These are phyloP conservation scores for Hystrix brachyura DNA, from an alignment of 2,113 vertebrate genomes.

Conservation along the genomic window DNA sequence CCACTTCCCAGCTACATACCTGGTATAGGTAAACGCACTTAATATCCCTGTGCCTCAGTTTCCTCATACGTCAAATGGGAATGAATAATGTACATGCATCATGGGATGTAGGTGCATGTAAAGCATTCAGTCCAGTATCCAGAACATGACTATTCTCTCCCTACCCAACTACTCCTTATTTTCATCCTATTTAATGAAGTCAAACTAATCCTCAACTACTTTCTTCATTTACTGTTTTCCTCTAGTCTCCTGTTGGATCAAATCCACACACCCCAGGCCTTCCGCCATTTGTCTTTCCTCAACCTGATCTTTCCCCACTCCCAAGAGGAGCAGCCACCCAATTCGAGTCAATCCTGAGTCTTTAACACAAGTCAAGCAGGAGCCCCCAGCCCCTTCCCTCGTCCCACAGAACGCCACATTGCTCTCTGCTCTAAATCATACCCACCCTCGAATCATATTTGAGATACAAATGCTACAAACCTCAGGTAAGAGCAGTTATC, in stretches of 20 bases:
- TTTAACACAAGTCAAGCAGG: not conserved
- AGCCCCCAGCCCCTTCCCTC: not conserved
- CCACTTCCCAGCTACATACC: not conserved
- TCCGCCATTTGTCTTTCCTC: not conserved
- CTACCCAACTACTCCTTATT: not conserved
- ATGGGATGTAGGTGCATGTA: not conserved
- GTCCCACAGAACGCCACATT: not conserved
- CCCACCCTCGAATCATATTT: not conserved
- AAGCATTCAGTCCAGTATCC: not conserved
- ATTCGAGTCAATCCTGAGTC: not conserved
- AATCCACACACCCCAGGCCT: not conserved
- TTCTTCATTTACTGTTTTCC: not conserved
- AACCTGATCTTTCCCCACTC: not conserved
- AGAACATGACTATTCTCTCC: not conserved
- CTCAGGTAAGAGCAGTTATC: not conserved
- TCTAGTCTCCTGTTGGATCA: not conserved
- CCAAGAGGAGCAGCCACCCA: not conserved
- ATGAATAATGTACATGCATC: not conserved
- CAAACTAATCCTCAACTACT: not conserved
- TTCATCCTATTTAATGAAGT: not conserved
- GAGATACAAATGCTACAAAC: constrained; percentile 5
- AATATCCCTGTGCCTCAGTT: not conserved
- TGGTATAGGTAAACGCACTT: not conserved
- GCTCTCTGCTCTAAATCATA: not conserved
- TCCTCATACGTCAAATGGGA: not conserved